Conservation (phyloP, 1,140 invertebrate species). For the Heliconius nattereri region DNA sequence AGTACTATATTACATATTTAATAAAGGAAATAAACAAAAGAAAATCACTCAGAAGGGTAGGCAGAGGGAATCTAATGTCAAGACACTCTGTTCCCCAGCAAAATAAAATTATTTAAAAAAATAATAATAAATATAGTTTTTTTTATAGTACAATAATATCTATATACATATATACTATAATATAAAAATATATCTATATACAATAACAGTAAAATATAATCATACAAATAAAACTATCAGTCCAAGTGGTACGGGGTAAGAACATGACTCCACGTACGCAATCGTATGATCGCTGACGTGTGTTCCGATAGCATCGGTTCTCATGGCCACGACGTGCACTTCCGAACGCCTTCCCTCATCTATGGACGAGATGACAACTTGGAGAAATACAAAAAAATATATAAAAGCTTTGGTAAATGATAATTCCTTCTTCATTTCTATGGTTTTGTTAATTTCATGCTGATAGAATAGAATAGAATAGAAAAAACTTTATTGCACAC, state of each 20-base stretch:
- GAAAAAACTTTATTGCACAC: no score
- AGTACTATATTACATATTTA: no score
- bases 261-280: constrained; percentile 41
- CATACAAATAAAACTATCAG: background rate
- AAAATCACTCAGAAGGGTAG: no score
- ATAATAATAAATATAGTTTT: no score
- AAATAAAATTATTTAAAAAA: no score
- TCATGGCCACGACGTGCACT: constrained; percentile 64
- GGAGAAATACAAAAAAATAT: background rate
- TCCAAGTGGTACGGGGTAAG: constrained; percentile 20
- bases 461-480: no score
- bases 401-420: background rate
- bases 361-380: background rate
- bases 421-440: background rate
- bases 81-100: no score
- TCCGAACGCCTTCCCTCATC: constrained; percentile 50
- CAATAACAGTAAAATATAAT: background rate
- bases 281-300: constrained; percentile 62
- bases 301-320: constrained; percentile 69
- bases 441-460: background rate
- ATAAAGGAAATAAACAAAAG: no score
- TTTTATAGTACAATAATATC: background rate
- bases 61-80: no score
- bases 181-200: background rate
- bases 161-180: background rate